Percentiles rank a stretch among this genome's conserved stretches.
Evolutionary conservation across 2,888 invertebrate genomes (phyloP).

Genomic region (Candidula unifasciata): DNA sequence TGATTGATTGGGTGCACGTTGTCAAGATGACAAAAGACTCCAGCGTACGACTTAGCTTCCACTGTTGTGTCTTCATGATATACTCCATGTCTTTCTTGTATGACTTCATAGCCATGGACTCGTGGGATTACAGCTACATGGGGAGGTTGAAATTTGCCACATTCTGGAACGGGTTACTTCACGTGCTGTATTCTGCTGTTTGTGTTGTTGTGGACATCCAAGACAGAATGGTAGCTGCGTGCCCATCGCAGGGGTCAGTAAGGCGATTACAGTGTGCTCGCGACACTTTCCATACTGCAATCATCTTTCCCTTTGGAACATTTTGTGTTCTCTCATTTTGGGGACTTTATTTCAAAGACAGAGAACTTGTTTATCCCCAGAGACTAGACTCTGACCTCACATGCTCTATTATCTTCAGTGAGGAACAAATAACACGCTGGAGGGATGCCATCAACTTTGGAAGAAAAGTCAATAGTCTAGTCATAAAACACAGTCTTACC

Average conservation of each 20-base stretch:
- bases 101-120: slow-evolving; percentile 10
- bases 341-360: slow-evolving; percentile 11
- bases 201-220: background rate
- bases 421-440: background rate
- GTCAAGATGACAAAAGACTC: background rate
- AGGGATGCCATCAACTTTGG: background rate
- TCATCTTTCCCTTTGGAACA: slow-evolving; percentile 11
- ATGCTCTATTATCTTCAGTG: background rate
- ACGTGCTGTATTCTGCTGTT: background rate
- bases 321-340: background rate
- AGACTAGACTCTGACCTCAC: background rate
- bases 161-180: background rate
- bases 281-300: background rate
- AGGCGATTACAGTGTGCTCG: background rate
- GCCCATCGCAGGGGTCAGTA: too few relatives aligned
- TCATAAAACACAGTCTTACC: slow-evolving; percentile 1
- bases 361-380: slow-evolving; percentile 7
- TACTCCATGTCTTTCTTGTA: background rate
- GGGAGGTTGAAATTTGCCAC: slow-evolving; percentile 20
- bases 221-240: too few relatives aligned
- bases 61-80: background rate
- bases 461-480: slow-evolving; percentile 17
- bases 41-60: background rate
- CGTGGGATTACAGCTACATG: slow-evolving; percentile 28
- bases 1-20: background rate